Evolutionary conservation across 2,888 invertebrate species (phyloP), one percentile per base, ranked within the genome.

Genomic region (Boloria euphrosyne): DNA sequence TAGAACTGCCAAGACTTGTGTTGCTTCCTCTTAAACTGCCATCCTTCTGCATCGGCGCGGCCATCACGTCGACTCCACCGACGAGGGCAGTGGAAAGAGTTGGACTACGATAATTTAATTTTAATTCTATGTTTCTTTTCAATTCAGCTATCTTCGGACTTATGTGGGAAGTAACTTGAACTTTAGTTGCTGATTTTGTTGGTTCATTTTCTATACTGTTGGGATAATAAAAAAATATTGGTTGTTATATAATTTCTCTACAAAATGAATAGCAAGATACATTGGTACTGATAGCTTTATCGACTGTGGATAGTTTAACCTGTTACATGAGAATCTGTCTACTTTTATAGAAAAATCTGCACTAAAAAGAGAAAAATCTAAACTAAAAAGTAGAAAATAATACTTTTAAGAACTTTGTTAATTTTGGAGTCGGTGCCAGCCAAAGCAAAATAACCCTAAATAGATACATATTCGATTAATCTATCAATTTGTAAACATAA

Each of bases 101-200:
- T n/a, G 82, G 83, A 46, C 80, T 86, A n/a, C 92, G 84, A 31
- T 85, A 76, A 5, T 85, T 85, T 71, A 94, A 83, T 78, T 94
- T 93, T 5, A 87, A 85, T 76, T 94, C 93, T 46, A 94, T 93
- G n/a, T 89, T 90, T 73, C 90, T 84, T 63, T 93, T 93, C 64
- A 94, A 80, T 80, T 93, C 92, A 3, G 93, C 91, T 58, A 94
- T 93, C 78, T 93, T 93, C 18, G 93, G 90, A 74, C 93, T 92
- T 52, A 93, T 90, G 16, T 88, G 84, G 14, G 91, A 87, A 71
- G 85, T 85, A n/a, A 93, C 75, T 72, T 90, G 82, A 66, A 93
- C 88, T 70, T 83, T 87, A 0, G 84, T 85, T 50, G 81, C 80
- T 67, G 79, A 79, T 69, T 83, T 83, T 13, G 84, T 71, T 5